Evolutionary conservation across 2,113 vertebrate species (phyloP).

Genomic region (Apodemus speciosus): DNA sequence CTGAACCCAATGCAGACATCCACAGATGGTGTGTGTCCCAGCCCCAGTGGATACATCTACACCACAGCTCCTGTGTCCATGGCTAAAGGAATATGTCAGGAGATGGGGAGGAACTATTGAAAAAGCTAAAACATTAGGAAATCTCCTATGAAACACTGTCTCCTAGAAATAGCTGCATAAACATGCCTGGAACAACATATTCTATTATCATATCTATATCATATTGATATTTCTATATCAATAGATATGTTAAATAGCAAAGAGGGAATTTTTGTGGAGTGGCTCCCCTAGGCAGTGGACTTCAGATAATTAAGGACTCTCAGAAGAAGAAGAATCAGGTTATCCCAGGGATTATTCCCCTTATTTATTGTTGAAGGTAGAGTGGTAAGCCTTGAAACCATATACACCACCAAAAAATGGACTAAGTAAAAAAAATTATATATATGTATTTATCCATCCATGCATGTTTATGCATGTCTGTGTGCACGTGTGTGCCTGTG

Average conservation of each 20-base stretch:
- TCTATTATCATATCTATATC: too few relatives aligned
- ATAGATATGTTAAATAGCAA: too few relatives aligned
- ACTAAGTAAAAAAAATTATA: background rate
- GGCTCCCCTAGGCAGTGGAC: background rate
- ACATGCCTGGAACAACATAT: background rate
- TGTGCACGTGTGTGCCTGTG: background rate
- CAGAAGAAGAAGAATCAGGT: background rate
- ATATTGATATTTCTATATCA: too few relatives aligned
- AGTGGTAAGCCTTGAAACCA: background rate
- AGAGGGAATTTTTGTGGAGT: background rate
- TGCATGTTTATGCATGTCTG: background rate
- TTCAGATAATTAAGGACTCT: background rate
- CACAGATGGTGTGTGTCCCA: background rate
- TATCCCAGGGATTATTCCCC: background rate
- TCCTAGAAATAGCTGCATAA: background rate
- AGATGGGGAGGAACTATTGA: background rate
- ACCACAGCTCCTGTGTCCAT: background rate
- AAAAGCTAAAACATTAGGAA: background rate
- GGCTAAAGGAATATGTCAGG: background rate
- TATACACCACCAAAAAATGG: background rate
- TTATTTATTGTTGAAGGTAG: background rate
- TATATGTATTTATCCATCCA: background rate
- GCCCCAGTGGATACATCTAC: background rate
- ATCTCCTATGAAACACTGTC: background rate
- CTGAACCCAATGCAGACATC: background rate